Evolutionary conservation across 2,113 vertebrate genomes (phyloP), one percentile per base, ranked within the genome.

Genomic region (Melanerpes formicivorus): DNA sequence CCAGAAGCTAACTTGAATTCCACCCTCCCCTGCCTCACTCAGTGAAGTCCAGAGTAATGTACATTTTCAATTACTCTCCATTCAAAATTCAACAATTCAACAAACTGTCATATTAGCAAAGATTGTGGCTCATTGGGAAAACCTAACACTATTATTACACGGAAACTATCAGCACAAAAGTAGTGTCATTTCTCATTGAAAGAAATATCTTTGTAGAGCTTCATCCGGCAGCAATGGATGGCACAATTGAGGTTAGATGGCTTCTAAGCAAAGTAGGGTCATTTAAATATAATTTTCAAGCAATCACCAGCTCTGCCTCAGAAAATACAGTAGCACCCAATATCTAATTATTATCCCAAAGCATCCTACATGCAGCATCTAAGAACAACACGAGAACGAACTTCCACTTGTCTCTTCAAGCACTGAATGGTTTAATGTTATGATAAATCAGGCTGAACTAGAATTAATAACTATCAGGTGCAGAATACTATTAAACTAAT

Each of bases 381-480:
- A 69, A 87, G 73, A 96, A 93, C n/a, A 94, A 87, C 30, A 75
- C 62, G 80, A 95, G 97, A 97, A 97, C 46, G 8, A 95, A 93
- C 86, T 95, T 96, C 67, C 89, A 67, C 96, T 96, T 96, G 77
- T 94, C 93, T 97, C 59, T 94, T 96, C 87, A 96, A 96, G 97
- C 13, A 73, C 2, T 70, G 54, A 93, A 87, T 54, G 60, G 32
- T 87, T 96, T 87, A 93, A 95, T 93, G 63, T 78, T 94, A 95
- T 80, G 84, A 96, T 96, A 96, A 93, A 95, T 94, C 93, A 96
- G 88, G 93, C 12, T 69, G 67, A 87, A 95, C 69, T 70, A 58
- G 93, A 97, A 97, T 96, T 95, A 97, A 97, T 97, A 97, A 97
- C 93, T 90, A 96, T 96, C 96, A 97, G 96, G 96, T 97, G 90